Conservation (phyloP, 1,140 invertebrate species). For the Hyles vespertilio region DNA sequence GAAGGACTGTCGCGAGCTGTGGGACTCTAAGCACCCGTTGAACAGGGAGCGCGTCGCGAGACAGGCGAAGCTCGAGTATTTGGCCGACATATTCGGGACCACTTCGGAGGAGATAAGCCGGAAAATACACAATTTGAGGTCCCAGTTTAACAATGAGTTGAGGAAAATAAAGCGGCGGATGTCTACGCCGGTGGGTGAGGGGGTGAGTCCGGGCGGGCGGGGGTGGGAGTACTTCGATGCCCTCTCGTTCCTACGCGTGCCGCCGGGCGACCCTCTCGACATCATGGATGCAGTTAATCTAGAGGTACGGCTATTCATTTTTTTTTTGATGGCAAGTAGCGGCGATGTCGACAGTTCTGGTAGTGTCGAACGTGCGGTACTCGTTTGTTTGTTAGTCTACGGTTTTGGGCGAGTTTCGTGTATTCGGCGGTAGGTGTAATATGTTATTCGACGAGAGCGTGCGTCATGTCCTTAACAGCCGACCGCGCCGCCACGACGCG, state of each 20-base stretch:
- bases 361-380: too few relatives aligned
- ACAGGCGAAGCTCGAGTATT: slow-evolving; percentile 43
- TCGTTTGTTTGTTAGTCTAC: too few relatives aligned
- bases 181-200: slow-evolving; percentile 25
- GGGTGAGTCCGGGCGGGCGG: slow-evolving; percentile 28
- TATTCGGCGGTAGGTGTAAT: too few relatives aligned
- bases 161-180: slow-evolving; percentile 55
- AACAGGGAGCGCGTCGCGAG: slow-evolving; percentile 44
- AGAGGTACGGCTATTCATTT: slow-evolving; percentile 37
- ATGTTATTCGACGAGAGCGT: too few relatives aligned
- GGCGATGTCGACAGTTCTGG: too few relatives aligned
- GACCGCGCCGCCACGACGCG: background rate
- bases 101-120: slow-evolving; percentile 56
- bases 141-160: slow-evolving; percentile 64
- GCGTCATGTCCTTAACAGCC: too few relatives aligned
- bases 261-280: slow-evolving; percentile 39
- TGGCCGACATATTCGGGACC: slow-evolving; percentile 51
- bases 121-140: slow-evolving; percentile 63
- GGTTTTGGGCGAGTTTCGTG: too few relatives aligned
- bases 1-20: slow-evolving; percentile 56
- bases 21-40: slow-evolving; percentile 50
- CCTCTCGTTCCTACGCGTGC: slow-evolving; percentile 48
- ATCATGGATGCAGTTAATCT: slow-evolving; percentile 51
- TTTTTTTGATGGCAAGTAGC: too few relatives aligned
- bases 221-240: slow-evolving; percentile 69